These are phyloP conservation scores for Syncerus caffer DNA, from an alignment of 2,797 vertebrate genomes.

Conservation along the genomic window DNA sequence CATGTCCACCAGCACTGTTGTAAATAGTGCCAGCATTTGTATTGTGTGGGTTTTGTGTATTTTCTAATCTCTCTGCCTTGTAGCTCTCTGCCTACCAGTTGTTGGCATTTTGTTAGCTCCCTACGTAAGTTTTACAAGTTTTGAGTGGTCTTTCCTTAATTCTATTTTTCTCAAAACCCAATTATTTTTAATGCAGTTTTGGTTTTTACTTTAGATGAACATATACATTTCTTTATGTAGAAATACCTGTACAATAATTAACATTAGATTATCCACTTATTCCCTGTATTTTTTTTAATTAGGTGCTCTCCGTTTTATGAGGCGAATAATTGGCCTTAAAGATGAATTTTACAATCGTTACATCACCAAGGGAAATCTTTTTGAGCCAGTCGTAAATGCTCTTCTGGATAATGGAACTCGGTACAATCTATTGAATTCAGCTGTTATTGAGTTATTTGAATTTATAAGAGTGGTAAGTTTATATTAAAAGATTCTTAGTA, in stretches of 20 bases:
- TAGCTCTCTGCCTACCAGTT: not conserved
- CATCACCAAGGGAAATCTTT: slow-evolving; percentile 98
- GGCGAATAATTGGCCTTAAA: slow-evolving; percentile 97
- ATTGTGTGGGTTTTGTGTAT: not conserved
- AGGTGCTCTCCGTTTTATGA: slow-evolving; percentile 99
- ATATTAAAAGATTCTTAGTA: slow-evolving; percentile 42
- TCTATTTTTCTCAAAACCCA: not conserved
- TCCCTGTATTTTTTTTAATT: slow-evolving; percentile 31
- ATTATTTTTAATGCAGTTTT: not conserved
- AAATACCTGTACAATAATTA: slow-evolving; percentile 19
- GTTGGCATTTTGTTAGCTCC: not conserved
- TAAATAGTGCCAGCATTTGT: not conserved
- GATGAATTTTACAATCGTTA: slow-evolving; percentile 99
- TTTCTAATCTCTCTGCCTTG: not conserved
- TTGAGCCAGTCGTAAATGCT: slow-evolving; percentile 98
- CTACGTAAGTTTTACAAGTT: not conserved
- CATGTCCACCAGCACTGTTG: not conserved
- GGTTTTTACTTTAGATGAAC: slow-evolving; percentile 29
- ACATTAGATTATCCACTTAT: not conserved
- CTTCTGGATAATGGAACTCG: slow-evolving; percentile 97
- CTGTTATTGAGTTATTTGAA: slow-evolving; percentile 97
- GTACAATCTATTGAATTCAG: slow-evolving; percentile 98
- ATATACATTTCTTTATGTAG: not conserved
- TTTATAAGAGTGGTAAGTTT: slow-evolving; percentile 97
- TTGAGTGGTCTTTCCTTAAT: not conserved